Base-by-base conservation (phyloP, 2,888 invertebrate species). In the Lepeophtheirus nordmannii region DNA sequence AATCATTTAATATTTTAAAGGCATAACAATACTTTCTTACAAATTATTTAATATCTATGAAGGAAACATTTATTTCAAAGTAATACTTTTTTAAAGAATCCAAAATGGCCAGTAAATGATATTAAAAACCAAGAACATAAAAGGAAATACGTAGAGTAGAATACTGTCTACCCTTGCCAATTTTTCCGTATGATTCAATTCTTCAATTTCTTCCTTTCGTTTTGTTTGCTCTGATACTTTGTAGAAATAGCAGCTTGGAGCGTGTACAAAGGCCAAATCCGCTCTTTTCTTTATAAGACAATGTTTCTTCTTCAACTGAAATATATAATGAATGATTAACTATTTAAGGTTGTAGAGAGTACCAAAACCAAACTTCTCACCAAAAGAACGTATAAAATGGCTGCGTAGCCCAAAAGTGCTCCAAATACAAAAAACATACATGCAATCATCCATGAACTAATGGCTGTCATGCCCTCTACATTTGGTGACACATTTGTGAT, bases 401-500 rank as follows among this genome's bases (percentile, higher is more conserved):
- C 20, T 9, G 65, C 65, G 39, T 65, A 65, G 37, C 38, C 53
- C 65, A 58, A 37, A 9, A 65, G 57, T n/a, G 65, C 23, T 11
- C 58, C 65, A 30, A 58, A 65, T 1, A 65, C 65, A 37, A 65
- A 65, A 39, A 65, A 58, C 22, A 65, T 65, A 38, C 65, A 65
- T 5, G 65, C 65, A 38, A 65, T 57, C 65, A 65, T 65, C 65
- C 65, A 65, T 30, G 58, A 58, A 30, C 58, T 58, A 20, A 65
- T 65, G 37, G 65, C 65, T 17, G 65, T 65, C 65, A 65, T 65
- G 38, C 65, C 65, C 38, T 65, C 65, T 22, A 56, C 57, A 17
- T 65, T 67, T 20, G 61, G 60, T 17, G 61, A 40, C 1, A 67
- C 30, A 11, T 61, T 67, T 12, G 46, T 67, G 20, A 61, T 67